Conservation (phyloP, 2,888 invertebrate species). For the Diadromus collaris region DNA sequence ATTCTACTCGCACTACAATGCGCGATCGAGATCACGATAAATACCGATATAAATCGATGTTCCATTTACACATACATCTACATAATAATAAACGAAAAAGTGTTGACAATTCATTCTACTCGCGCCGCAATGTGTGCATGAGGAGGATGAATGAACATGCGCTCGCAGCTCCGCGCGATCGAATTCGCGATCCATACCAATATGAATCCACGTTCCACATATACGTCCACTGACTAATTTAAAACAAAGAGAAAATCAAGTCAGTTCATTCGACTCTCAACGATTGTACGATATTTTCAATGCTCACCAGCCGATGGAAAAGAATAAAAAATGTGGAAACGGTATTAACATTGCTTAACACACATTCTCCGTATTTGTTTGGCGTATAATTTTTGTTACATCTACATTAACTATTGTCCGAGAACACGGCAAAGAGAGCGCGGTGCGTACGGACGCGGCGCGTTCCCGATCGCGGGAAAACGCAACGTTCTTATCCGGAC, state of each 20-base stretch:
- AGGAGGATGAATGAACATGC: no score
- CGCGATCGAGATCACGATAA: slow-evolving; percentile 23
- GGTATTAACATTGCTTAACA: slow-evolving; percentile 16
- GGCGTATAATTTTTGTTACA: slow-evolving; percentile 12
- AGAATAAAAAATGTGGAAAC: slow-evolving; percentile 27
- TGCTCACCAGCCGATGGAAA: not conserved
- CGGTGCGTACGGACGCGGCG: slow-evolving; percentile 7
- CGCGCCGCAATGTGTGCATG: not conserved
- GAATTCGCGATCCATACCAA: no score
- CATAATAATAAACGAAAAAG: not conserved
- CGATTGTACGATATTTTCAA: slow-evolving; percentile 2
- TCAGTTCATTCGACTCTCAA: slow-evolving; percentile 12
- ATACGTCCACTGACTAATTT: not conserved
- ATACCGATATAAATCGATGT: slow-evolving; percentile 25
- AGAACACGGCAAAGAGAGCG: slow-evolving; percentile 28
- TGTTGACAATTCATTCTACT: not conserved
- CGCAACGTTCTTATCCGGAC: slow-evolving; percentile 26
- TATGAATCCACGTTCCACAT: not conserved
- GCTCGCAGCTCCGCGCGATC: no score
- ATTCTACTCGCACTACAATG: not conserved
- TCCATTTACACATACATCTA: slow-evolving; percentile 4
- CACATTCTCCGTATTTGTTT: slow-evolving; percentile 45
- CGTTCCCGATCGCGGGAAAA: slow-evolving; percentile 29
- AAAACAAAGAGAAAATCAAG: not conserved
- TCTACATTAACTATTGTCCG: slow-evolving; percentile 28